Evolutionary conservation across 2,797 vertebrate species (phyloP), one percentile per base, ranked within the genome.

Genomic region (Gymnodraco acuticeps): DNA sequence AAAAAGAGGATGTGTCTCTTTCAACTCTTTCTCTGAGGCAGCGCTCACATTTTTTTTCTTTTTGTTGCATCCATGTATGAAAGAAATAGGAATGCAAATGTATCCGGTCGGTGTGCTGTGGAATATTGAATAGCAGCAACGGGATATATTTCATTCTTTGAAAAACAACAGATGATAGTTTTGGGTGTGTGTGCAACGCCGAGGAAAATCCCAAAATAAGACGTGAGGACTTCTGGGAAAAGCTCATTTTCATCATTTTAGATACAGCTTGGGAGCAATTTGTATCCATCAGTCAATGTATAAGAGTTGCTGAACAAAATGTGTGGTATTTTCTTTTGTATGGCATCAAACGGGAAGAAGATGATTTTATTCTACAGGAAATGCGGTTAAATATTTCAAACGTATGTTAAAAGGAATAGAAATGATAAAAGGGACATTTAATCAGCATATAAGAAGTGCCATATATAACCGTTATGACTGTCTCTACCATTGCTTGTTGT

Each of bases 71-170:
- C 31, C 12, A n/a, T 0, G 9, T 7, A 42, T 27, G 64, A 58
- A 53, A 43, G 52, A 53, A 9, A 62, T 20, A 14, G 42, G 15
- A 43, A 58, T 51, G 14, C 43, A 61, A 52, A 55, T 11, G 6
- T 23, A 20, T 47, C 19, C 42, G 0, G 0, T 15, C 42, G 0
- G 0, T 15, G 16, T 41, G 46, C 42, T 27, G 14, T 73, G 43
- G 46, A 48, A n/a, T 38, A 47, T 43, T 12, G 55, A 10, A 23
- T 12, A 15, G 2, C 17, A 53, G 48, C 16, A 20, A 50, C 6
- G 15, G 11, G 33, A 50, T 46, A 55, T 0, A 53, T 58, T 73
- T 55, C 31, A 17, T 47, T 50, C 53, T 1, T 41, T 15, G 27
- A 10, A 17, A 54, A 33, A 6, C 33, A 16, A 55, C 20, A 23